Evolutionary conservation across 2,797 vertebrate genomes (phyloP), one percentile per base, ranked within the genome.

Genomic region (Salarias fasciatus): DNA sequence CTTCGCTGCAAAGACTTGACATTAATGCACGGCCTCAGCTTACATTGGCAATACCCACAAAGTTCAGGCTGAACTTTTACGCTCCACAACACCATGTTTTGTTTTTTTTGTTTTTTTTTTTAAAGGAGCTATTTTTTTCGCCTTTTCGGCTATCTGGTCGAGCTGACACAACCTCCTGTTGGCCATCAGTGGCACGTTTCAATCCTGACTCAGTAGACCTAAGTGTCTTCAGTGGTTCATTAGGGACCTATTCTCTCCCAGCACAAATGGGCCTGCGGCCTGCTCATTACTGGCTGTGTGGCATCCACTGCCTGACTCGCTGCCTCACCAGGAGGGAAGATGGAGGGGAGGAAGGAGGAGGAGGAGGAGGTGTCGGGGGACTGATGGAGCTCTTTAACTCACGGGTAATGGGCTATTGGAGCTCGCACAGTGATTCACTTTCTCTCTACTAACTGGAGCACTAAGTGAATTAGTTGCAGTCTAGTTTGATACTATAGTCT

Each of bases 351-450:
- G 68, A 73, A 62, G 67, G 12, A 38, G 46, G 54, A 63, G 59
- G 57, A 61, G 50, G 55, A 72, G 72, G 68, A 73, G 64, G 69
- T 66, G 75, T 68, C 11, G 11, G 70, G 1, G 59, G 48, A 73
- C 79, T 82, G 82, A 87, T 87, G 83, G 77, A 82, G 80, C 79
- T 85, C 79, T 84, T 85, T 89, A 86, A 86, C 80, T 89, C 57
- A 53, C 60, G 65, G 82, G 75, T 85, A 86, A 88, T 87, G 69
- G 80, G 63, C 66, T 84, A 77, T 79, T 86, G 83, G 79, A 46
- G 71, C 85, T 84, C 84, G 57, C 73, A 80, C 80, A 70, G 55
- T 84, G 77, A 80, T 84, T 84, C 78, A 58, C 63, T 70, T 73
- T 79, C 76, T 76, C 53, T 74, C 77, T 69, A 73, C 76, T 83